A percentile compares a stretch with the other conserved stretches of the same genome.
phyloP scores from a whole-genome alignment of 2,888 invertebrate species.

The Agonopterix subpropinquella region DNA sequence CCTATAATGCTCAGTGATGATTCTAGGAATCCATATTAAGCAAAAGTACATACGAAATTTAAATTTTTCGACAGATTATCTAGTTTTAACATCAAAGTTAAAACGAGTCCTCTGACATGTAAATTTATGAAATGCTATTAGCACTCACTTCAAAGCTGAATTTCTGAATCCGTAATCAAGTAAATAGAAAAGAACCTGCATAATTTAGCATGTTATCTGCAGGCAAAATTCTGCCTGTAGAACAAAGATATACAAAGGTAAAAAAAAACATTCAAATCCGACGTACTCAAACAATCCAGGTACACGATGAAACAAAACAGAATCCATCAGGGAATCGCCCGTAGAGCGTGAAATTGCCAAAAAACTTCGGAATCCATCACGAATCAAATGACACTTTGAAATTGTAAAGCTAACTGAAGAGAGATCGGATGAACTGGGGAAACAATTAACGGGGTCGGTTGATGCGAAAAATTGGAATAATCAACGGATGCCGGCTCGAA shows the following conservation, averaged over 20 bases:
- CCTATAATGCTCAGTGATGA: no score
- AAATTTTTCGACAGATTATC: background rate
- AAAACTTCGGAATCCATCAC: conserved; percentile 70
- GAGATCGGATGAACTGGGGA: conserved; percentile 60
- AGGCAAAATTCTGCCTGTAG: no score
- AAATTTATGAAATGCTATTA: no score
- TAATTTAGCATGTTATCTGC: no score
- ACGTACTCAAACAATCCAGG: conserved; percentile 12
- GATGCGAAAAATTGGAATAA: conserved; percentile 60
- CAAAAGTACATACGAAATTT: background rate
- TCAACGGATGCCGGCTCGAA: conserved; percentile 47
- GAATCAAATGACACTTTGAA: conserved; percentile 72
- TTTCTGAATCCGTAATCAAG: no score
- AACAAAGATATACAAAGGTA: no score
- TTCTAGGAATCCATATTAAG: no score
- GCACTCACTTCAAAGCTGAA: no score
- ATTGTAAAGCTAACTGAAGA: conserved; percentile 69
- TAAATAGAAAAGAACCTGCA: no score
- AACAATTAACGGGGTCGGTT: conserved; percentile 59
- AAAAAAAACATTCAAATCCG: no score
- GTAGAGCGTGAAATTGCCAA: conserved; percentile 68
- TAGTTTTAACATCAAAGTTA: no score
- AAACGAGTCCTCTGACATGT: no score
- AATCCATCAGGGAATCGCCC: conserved; percentile 49
- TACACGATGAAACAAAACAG: conserved; percentile 48